These are phyloP conservation scores for Ornithoptera priamus DNA, from an alignment of 2,888 invertebrate species.

Conservation along the genomic window DNA sequence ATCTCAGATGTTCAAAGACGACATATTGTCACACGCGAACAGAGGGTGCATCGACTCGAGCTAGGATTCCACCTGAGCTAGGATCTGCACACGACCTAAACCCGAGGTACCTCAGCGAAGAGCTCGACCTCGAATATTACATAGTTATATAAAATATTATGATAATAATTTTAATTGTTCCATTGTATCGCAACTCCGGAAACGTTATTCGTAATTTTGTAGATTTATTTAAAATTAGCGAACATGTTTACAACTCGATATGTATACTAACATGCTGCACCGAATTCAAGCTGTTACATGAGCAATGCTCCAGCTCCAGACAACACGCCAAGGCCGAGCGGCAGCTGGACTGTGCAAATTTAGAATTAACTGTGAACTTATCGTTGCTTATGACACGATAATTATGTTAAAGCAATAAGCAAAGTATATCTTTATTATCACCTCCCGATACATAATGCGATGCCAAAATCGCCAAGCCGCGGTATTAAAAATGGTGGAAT, in stretches of 20 bases:
- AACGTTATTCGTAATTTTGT: neutral
- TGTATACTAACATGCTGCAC: neutral
- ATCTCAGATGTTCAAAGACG: slow-evolving; percentile 10
- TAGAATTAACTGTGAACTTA: slow-evolving; percentile 14
- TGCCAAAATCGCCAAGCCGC: neutral
- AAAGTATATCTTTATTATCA: neutral
- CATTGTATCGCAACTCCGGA: neutral
- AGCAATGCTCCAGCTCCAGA: neutral
- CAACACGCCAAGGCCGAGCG: neutral
- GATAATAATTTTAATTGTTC: neutral
- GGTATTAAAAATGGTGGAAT: neutral
- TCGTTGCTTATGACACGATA: slow-evolving; percentile 5
- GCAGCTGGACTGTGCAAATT: slow-evolving; percentile 10
- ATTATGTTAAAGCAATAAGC: neutral
- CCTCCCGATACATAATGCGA: neutral
- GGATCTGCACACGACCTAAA: no score
- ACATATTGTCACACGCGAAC: slow-evolving; percentile 19
- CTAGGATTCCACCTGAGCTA: slow-evolving; percentile 24
- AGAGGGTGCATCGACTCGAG: slow-evolving; percentile 33
- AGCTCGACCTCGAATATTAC: neutral
- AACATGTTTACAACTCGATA: neutral
- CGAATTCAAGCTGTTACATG: neutral
- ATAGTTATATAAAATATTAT: neutral
- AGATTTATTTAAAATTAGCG: neutral
- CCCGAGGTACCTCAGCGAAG: neutral